Evolutionary conservation across 2,888 invertebrate genomes (phyloP).

Genomic region (Drosophila rellima): DNA sequence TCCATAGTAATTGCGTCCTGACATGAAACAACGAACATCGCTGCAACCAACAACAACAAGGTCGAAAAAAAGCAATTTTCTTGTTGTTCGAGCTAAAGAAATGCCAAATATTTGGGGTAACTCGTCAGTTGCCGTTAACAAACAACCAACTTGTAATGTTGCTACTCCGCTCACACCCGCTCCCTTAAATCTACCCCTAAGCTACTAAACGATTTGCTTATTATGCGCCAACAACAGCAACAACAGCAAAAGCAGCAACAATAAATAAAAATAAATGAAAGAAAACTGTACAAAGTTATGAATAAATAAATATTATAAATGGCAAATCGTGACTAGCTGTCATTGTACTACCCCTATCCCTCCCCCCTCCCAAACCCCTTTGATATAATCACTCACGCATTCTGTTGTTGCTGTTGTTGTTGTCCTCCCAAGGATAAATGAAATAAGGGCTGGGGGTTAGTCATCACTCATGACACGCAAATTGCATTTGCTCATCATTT

Average conservation of each 20-base stretch:
- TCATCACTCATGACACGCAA: slow-evolving; percentile 72
- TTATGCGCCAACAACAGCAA: slow-evolving; percentile 53
- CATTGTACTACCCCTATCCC: slow-evolving; percentile 48
- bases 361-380: background rate
- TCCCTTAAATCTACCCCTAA: background rate
- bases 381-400: slow-evolving; percentile 37
- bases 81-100: slow-evolving; percentile 32
- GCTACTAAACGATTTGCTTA: slow-evolving; percentile 52
- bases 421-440: slow-evolving; percentile 62
- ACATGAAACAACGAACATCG: slow-evolving; percentile 66
- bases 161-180: background rate
- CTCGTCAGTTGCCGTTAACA: slow-evolving; percentile 48
- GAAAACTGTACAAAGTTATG: slow-evolving; percentile 66
- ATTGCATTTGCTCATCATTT: slow-evolving; percentile 73
- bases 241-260: slow-evolving; percentile 3
- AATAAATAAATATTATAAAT: slow-evolving; percentile 81
- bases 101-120: slow-evolving; percentile 63
- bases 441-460: slow-evolving; percentile 7
- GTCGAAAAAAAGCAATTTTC: slow-evolving; percentile 48
- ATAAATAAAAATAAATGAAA: slow-evolving; percentile 13
- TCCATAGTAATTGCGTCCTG: slow-evolving; percentile 70
- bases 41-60: slow-evolving; percentile 32
- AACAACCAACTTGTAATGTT: slow-evolving; percentile 27
- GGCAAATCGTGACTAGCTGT: slow-evolving; percentile 78
- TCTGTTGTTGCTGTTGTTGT: slow-evolving; percentile 18